Evolutionary conservation across 2,113 vertebrate species (phyloP).

Genomic region (Pelusios castaneus): DNA sequence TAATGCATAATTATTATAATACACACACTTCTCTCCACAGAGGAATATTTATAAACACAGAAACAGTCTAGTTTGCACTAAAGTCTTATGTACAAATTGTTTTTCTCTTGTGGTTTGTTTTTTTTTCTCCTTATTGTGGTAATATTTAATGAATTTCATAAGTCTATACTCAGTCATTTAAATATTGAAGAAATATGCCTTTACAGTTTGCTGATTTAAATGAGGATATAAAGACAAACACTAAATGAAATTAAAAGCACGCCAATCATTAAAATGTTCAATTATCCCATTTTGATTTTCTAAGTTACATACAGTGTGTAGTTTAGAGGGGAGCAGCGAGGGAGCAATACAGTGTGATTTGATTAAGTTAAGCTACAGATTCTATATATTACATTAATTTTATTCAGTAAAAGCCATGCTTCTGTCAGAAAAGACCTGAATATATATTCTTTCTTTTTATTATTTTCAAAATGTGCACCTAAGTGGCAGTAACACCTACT

Average conservation of each 20-base stretch:
- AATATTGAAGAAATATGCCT: slow-evolving; percentile 44
- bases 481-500: neutral
- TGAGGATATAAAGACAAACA: neutral
- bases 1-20: slow-evolving; percentile 85
- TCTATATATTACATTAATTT: neutral
- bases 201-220: slow-evolving; percentile 20
- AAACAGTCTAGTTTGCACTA: slow-evolving; percentile 67
- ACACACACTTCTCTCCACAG: slow-evolving; percentile 77
- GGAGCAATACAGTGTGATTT: neutral
- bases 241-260: neutral
- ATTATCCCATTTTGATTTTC: neutral
- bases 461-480: neutral
- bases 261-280: neutral
- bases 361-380: rapidly evolving
- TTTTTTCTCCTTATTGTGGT: slow-evolving; percentile 59
- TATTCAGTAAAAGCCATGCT: neutral
- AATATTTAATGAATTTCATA: slow-evolving; percentile 67
- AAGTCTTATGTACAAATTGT: slow-evolving; percentile 71
- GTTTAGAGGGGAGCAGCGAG: neutral
- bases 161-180: slow-evolving; percentile 35
- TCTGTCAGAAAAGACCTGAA: neutral
- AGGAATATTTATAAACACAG: slow-evolving; percentile 83
- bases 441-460: neutral
- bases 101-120: slow-evolving; percentile 72
- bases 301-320: neutral